Evolutionary conservation across 92 coral and sea anemone species (phyloP).

Genomic region (Porites lobata): DNA sequence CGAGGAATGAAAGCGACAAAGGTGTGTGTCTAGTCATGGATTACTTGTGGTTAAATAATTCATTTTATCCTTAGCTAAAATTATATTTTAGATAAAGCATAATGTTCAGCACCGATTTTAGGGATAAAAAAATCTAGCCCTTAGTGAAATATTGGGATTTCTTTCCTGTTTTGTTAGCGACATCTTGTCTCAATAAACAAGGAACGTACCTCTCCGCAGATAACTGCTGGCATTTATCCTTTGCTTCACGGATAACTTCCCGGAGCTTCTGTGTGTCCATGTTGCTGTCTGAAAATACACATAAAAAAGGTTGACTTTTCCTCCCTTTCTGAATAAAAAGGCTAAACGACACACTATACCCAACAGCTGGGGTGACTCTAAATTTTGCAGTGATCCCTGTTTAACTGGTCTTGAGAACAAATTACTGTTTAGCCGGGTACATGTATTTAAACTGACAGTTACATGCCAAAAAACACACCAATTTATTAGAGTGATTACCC

Average conservation of each 20-base stretch:
- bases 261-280: slow-evolving; percentile 3
- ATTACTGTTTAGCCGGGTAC: neutral
- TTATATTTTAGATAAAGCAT: no score
- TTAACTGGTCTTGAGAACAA: slow-evolving; percentile 1
- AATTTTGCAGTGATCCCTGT: neutral
- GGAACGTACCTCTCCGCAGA: neutral
- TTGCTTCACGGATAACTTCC: neutral
- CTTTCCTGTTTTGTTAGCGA: neutral
- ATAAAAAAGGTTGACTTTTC: neutral
- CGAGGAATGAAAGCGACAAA: neutral
- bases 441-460: neutral
- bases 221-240: neutral
- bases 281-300: neutral
- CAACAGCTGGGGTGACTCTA: neutral
- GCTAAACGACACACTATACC: neutral
- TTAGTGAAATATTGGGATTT: neutral
- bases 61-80: neutral
- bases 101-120: no score
- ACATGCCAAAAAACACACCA: neutral
- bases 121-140: no score
- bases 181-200: neutral
- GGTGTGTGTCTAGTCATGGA: neutral
- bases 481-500: neutral
- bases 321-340: neutral
- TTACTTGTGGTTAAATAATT: neutral